A percentile compares a stretch with the other conserved stretches of the same genome.
Conservation (phyloP, 2,797 vertebrate species). For the Pelobates cultripes region DNA sequence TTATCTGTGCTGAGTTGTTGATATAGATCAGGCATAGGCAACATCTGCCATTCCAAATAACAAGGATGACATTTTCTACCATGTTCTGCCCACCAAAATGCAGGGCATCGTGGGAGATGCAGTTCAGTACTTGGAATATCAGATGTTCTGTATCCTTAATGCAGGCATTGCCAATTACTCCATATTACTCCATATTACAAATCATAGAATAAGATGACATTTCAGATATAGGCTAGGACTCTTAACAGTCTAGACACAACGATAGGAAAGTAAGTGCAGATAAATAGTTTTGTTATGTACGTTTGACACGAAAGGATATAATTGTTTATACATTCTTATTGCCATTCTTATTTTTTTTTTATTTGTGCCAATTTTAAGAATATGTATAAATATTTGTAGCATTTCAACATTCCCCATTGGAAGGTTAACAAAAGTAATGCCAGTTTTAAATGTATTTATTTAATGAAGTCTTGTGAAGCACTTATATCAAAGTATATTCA, state of each 20-base stretch:
- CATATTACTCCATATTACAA: neutral
- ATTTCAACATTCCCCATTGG: conserved; percentile 63
- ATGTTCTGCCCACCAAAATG: too few relatives aligned
- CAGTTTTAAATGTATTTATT: conserved; percentile 61
- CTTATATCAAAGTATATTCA: neutral
- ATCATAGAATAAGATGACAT: neutral
- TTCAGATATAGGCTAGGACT: neutral
- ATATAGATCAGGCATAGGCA: neutral
- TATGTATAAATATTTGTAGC: conserved; percentile 60
- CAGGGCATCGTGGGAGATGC: too few relatives aligned
- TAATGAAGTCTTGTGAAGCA: neutral
- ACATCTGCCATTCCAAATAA: too few relatives aligned
- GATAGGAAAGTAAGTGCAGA: conserved; percentile 20
- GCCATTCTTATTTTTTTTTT: conserved; percentile 57
- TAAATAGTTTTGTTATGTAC: neutral
- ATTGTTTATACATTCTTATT: conserved; percentile 60
- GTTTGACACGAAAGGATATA: conserved; percentile 43
- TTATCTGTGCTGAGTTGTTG: conserved; percentile 6
- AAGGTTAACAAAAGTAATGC: conserved; percentile 64
- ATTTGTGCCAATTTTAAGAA: conserved; percentile 70
- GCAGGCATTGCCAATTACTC: neutral
- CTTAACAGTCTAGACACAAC: neutral
- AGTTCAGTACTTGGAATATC: too few relatives aligned
- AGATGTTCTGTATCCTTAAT: too few relatives aligned
- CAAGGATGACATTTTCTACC: too few relatives aligned